Conservation (phyloP, 2,113 vertebrate species). For the Trichomycterus rosablanca region DNA sequence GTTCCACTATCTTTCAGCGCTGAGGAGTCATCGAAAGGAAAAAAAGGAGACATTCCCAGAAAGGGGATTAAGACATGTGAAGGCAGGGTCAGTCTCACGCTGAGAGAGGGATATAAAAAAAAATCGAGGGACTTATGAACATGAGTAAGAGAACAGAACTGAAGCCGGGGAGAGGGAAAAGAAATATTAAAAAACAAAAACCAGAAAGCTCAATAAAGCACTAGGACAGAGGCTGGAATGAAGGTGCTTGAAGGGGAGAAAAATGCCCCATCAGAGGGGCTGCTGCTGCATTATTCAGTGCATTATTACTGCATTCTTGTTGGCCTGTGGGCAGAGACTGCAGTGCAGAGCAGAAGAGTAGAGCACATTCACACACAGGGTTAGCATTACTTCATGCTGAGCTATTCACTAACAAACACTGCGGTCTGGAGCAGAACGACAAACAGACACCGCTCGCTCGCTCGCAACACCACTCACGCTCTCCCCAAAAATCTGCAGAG, state of each 20-base stretch:
- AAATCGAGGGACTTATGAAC: not conserved
- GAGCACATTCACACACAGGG: not conserved
- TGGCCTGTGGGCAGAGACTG: slow-evolving; percentile 30
- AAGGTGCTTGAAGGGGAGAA: slow-evolving; percentile 23
- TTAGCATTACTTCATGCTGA: not conserved
- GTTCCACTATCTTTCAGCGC: slow-evolving; percentile 22
- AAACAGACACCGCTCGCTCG: no score
- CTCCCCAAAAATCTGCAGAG: no score
- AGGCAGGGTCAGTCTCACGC: not conserved
- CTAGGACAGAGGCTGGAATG: slow-evolving; percentile 12
- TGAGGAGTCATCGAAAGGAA: not conserved
- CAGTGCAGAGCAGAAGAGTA: not conserved
- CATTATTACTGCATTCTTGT: slow-evolving; percentile 36
- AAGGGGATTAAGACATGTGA: slow-evolving; percentile 26
- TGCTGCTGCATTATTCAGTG: slow-evolving; percentile 34
- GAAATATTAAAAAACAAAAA: not conserved
- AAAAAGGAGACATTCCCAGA: slow-evolving; percentile 7
- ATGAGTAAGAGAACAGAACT: not conserved
- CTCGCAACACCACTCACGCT: no score
- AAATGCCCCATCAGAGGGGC: slow-evolving; percentile 20
- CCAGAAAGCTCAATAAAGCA: slow-evolving; percentile 19
- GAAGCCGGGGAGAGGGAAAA: not conserved
- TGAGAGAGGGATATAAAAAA: not conserved
- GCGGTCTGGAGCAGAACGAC: no score
- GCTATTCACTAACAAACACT: not conserved